Conservation (phyloP, 2,113 vertebrate genomes). For the Helogale parvula region DNA sequence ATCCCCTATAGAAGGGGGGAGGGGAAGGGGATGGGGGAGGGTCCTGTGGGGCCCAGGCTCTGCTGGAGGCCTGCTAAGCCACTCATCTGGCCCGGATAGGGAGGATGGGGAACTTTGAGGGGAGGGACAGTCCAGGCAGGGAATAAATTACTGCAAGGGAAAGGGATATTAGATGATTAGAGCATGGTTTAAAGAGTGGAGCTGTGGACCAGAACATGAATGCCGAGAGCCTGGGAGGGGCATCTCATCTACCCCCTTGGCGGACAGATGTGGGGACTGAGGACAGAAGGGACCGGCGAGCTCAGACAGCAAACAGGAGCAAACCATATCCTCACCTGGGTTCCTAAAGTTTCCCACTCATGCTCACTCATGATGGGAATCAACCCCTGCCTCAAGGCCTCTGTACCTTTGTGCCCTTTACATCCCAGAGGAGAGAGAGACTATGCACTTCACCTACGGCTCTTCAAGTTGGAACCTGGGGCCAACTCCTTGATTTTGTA, state of each 20-base stretch:
- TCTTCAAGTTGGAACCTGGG: neutral
- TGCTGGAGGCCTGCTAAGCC: slow-evolving; percentile 5
- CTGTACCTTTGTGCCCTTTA: neutral
- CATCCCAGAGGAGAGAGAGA: neutral
- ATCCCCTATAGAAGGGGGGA: neutral
- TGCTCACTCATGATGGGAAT: neutral
- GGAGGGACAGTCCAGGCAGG: neutral
- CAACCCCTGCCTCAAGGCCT: neutral
- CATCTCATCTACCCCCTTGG: neutral
- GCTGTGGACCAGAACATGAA: neutral
- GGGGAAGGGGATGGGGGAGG: neutral
- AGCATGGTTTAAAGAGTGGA: neutral
- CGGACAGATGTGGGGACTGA: neutral
- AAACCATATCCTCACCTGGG: neutral
- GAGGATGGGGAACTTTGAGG: neutral
- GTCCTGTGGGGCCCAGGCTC: neutral
- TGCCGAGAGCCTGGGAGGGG: neutral
- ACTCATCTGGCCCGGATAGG: neutral
- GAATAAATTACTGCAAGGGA: slow-evolving; percentile 62
- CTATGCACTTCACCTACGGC: fast-evolving
- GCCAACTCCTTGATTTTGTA: neutral
- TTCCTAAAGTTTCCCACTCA: neutral
- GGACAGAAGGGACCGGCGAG: neutral
- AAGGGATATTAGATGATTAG: neutral
- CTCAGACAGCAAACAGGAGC: neutral